Base-by-base conservation (phyloP, 2,113 vertebrate genomes). In the Dissostichus mawsoni region DNA sequence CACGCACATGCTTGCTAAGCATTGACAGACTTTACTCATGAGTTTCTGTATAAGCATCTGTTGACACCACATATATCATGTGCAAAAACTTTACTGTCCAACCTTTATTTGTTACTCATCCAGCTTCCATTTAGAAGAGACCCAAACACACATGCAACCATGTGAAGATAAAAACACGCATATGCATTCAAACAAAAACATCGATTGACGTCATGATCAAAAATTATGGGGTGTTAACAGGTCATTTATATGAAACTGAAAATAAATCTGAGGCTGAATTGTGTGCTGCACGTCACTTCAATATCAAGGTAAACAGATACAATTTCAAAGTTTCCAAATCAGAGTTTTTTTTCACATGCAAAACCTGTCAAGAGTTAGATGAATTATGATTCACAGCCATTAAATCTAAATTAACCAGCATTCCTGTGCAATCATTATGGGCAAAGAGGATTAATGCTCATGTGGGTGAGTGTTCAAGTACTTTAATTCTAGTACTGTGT, bases 41-140 rank as follows among this genome's bases (percentile, higher is more conserved):
- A 76, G 59, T 83, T 88, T 70, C 63, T 87, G 71, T 81, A 48
- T 51, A 78, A 84, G 81, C 78, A 72, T 53, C 63, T 80, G 76
- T 78, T 85, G 65, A 75, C 73, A 69, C 67, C 73, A 58, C 59
- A 69, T 78, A 78, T 65, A 66, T 89, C 75, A 78, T 36, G 20
- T 51, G 47, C 48, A 16, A 13, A 88, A 85, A 64, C 18, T 64
- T 53, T 50, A 78, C 79, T 65, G 70, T 80, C 61, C 74, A 51
- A 33, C 3, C 50, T 16, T 50, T 59, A 81, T 84, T 86, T 91
- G 70, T 88, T 81, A 69, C 79, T 85, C 57, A 82, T 78, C 68
- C 64, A 81, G 50, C 85, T 84, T 74, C 55, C 78, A 74, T 63
- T 76, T 52, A 41, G 6, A 66, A 55, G 70, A 56, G 36, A 67